These are phyloP conservation scores for Deilephila porcellus DNA, from an alignment of 2,888 invertebrate species.

Conservation along the genomic window DNA sequence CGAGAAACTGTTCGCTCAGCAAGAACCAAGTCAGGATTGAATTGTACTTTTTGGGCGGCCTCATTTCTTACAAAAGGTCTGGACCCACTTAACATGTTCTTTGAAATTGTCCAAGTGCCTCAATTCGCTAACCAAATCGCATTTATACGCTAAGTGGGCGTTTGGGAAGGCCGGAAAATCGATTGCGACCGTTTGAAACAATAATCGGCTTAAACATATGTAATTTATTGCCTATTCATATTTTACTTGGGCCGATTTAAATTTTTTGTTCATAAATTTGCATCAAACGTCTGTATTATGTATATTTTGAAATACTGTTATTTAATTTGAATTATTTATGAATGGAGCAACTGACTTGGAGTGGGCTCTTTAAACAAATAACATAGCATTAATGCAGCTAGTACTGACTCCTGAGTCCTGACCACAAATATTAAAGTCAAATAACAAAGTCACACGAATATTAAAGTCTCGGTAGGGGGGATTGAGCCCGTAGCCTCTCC, in stretches of 20 bases:
- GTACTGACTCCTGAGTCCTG: no score
- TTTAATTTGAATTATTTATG: background rate
- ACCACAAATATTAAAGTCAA: no score
- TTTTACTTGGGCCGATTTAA: background rate
- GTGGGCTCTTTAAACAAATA: background rate
- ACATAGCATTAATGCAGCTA: no score
- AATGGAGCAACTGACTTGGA: background rate
- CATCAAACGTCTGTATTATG: background rate
- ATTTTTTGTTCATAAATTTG: slow-evolving; percentile 4
- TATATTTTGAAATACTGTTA: background rate
- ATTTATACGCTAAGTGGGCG: slow-evolving; percentile 23
- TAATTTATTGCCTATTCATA: slow-evolving; percentile 7
- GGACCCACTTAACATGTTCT: slow-evolving; percentile 4
- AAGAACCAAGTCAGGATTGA: background rate
- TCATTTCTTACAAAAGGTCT: slow-evolving; percentile 3
- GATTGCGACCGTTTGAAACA: slow-evolving; percentile 10
- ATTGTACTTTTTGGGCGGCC: slow-evolving; percentile 9
- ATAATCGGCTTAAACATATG: background rate
- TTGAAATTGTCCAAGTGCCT: slow-evolving; percentile 3
- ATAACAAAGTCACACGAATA: no score
- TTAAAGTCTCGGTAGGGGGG: no score
- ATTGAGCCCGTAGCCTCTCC: no score
- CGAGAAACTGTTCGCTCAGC: background rate
- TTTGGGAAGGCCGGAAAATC: slow-evolving; percentile 4
- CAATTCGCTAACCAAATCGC: slow-evolving; percentile 7